These are phyloP conservation scores for Nipponia nippon DNA, from an alignment of 2,113 vertebrate species.

Conservation along the genomic window DNA sequence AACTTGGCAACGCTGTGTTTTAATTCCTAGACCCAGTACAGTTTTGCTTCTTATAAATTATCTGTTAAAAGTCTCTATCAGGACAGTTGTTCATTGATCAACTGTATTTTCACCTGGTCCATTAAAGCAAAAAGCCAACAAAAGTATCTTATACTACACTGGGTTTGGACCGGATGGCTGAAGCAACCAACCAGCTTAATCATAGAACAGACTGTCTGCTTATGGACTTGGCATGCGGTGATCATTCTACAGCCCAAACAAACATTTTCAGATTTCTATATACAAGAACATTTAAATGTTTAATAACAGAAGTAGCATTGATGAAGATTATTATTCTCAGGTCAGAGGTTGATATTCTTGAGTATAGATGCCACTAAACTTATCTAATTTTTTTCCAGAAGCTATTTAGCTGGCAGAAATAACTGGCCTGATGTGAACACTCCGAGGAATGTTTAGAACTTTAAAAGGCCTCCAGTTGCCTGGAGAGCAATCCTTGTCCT, in stretches of 20 bases:
- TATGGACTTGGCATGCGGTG: background rate
- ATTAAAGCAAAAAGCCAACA: background rate
- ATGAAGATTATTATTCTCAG: background rate
- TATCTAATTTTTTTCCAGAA: background rate
- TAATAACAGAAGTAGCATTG: background rate
- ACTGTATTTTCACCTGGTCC: background rate
- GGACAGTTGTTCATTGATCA: background rate
- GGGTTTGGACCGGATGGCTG: background rate
- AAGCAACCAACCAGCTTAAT: background rate
- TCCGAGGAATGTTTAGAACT: background rate
- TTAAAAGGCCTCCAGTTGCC: background rate
- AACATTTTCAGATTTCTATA: background rate
- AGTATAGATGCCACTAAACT: background rate
- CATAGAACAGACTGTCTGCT: background rate
- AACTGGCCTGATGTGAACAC: background rate
- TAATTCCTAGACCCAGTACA: background rate
- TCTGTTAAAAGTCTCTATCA: background rate
- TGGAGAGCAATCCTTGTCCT: background rate
- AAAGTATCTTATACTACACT: background rate
- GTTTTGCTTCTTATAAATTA: background rate
- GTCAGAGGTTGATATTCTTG: background rate
- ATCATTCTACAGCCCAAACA: background rate
- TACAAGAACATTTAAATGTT: background rate
- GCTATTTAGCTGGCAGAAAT: conserved; percentile 8
- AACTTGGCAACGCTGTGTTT: background rate